Evolutionary conservation across 2,888 invertebrate species (phyloP).

Genomic region (Lasioglossum calceatum): DNA sequence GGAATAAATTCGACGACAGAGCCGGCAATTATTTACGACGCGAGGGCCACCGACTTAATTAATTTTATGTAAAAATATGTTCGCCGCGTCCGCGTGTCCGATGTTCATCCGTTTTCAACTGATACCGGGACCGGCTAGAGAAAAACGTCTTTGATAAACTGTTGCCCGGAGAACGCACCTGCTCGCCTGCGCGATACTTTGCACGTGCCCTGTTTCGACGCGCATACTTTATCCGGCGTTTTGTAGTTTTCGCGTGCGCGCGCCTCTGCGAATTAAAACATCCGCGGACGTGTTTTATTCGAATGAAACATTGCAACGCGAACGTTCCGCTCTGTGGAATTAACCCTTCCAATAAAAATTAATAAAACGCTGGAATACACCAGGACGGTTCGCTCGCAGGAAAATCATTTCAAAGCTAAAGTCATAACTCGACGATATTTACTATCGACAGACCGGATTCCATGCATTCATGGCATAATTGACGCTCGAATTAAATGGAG

Average conservation of each 20-base stretch:
- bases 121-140: conserved; percentile 32
- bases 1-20: conserved; percentile 41
- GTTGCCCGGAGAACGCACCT: conserved; percentile 60
- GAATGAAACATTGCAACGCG: not conserved
- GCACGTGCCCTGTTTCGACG: conserved; percentile 41
- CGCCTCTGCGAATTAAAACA: conserved; percentile 47
- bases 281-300: not conserved
- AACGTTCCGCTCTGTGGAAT: not conserved
- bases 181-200: conserved; percentile 52
- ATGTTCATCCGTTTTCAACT: conserved; percentile 11
- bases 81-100: conserved; percentile 10
- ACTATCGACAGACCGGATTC: not conserved
- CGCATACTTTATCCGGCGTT: conserved; percentile 25
- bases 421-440: not conserved
- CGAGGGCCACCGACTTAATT: conserved; percentile 41
- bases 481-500: not conserved
- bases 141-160: conserved; percentile 59
- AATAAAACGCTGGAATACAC: not conserved
- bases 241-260: conserved; percentile 35
- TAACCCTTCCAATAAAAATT: not conserved
- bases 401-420: not conserved
- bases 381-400: not conserved
- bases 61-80: conserved; percentile 57
- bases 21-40: conserved; percentile 43
- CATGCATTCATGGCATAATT: not conserved